phyloP scores from a whole-genome alignment of 2,113 vertebrate genomes.

The Menura novaehollandiae region DNA sequence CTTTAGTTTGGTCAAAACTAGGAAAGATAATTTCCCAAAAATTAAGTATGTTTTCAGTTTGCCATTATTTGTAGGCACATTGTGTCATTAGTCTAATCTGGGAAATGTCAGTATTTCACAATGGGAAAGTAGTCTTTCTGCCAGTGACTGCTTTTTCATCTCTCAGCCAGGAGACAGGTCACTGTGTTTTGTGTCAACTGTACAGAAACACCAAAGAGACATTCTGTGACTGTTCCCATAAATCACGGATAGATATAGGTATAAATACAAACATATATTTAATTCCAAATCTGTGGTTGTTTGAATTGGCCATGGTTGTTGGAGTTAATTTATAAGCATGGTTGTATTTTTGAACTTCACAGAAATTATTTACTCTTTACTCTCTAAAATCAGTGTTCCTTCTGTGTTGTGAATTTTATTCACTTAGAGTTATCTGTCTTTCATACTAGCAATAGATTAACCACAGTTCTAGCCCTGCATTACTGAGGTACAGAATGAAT shows the following conservation, averaged over 20 bases:
- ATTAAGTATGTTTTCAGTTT: neutral
- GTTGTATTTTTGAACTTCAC: slow-evolving; percentile 17
- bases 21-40: neutral
- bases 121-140: neutral
- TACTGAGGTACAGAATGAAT: neutral
- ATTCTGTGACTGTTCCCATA: neutral
- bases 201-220: neutral
- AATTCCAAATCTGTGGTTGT: neutral
- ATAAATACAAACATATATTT: neutral
- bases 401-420: neutral
- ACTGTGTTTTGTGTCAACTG: neutral
- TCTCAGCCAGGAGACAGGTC: neutral
- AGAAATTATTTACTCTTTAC: slow-evolving; percentile 35
- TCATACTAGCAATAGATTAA: neutral
- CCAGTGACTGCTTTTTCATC: neutral
- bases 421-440: neutral
- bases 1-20: neutral
- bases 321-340: slow-evolving; percentile 45
- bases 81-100: neutral
- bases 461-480: neutral
- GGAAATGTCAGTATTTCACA: neutral
- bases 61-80: neutral
- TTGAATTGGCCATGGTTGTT: neutral
- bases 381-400: neutral
- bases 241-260: neutral